Percentiles rank a stretch among this genome's conserved stretches.
Conservation (phyloP, 2,797 vertebrate genomes). For the Buphagus erythrorhynchus region DNA sequence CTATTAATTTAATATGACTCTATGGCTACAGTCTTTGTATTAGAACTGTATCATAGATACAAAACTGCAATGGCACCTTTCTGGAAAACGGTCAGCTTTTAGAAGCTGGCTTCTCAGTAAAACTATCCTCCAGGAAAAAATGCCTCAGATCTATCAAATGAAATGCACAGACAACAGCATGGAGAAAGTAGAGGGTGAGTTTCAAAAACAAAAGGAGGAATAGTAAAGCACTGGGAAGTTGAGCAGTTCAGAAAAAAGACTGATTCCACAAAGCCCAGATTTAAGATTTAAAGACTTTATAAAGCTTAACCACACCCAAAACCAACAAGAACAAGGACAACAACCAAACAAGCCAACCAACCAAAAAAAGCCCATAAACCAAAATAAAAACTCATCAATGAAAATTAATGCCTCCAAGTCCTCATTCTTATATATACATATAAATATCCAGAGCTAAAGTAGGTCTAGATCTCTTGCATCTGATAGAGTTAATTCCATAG, state of each 20-base stretch:
- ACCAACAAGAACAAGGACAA: not conserved
- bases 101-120: not conserved
- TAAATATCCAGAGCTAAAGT: not conserved
- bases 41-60: not conserved
- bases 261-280: not conserved
- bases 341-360: not conserved
- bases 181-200: not conserved
- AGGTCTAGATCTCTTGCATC: not conserved
- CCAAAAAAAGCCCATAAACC: rapidly evolving
- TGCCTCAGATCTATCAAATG: not conserved
- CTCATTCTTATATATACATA: rapidly evolving
- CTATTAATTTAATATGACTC: not conserved
- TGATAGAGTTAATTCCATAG: not conserved
- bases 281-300: not conserved
- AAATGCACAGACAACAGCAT: not conserved
- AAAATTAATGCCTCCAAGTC: rapidly evolving
- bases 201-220: not conserved
- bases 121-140: not conserved
- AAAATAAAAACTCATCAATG: not conserved
- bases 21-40: not conserved
- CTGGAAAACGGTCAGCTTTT: not conserved
- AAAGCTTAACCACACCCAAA: not conserved
- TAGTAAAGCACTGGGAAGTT: rapidly evolving
- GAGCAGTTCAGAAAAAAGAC: not conserved
- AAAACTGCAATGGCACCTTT: not conserved